A percentile compares a stretch with the other conserved stretches of the same genome.
Evolutionary conservation across 2,888 invertebrate species (phyloP).

Genomic region (Chymomyza procnemis): DNA sequence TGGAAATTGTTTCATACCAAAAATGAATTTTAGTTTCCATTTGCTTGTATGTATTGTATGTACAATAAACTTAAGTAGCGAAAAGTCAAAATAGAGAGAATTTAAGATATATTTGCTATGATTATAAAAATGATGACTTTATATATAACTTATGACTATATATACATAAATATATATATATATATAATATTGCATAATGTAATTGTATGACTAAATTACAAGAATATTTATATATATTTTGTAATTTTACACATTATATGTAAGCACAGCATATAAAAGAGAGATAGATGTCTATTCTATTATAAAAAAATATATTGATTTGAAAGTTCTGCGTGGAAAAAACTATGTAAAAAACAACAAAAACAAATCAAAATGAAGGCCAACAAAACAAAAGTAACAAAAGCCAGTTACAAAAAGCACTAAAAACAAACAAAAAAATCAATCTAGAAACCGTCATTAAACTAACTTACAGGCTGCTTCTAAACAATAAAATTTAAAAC

Average conservation of each 20-base stretch:
- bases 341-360: slow-evolving; percentile 17
- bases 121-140: not conserved
- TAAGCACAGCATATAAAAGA: slow-evolving; percentile 16
- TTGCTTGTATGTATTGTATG: slow-evolving; percentile 46
- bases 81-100: slow-evolving; percentile 42
- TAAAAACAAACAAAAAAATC: slow-evolving; percentile 57
- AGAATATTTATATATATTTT: slow-evolving; percentile 44
- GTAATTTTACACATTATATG: slow-evolving; percentile 60
- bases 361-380: slow-evolving; percentile 31
- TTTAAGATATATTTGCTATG: slow-evolving; percentile 35
- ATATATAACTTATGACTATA: slow-evolving; percentile 17
- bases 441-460: slow-evolving; percentile 52
- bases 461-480: slow-evolving; percentile 68
- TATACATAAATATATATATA: too few relatives aligned
- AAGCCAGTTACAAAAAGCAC: slow-evolving; percentile 45
- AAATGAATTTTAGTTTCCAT: slow-evolving; percentile 32
- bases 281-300: not conserved
- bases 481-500: slow-evolving; percentile 51
- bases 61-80: slow-evolving; percentile 70
- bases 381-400: slow-evolving; percentile 34
- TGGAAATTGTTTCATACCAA: slow-evolving; percentile 37
- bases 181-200: too few relatives aligned
- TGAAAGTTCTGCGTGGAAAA: slow-evolving; percentile 34
- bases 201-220: not conserved
- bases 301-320: not conserved